Evolutionary conservation across 2,888 invertebrate genomes (phyloP).

Genomic region (Dryadula phaetusa): DNA sequence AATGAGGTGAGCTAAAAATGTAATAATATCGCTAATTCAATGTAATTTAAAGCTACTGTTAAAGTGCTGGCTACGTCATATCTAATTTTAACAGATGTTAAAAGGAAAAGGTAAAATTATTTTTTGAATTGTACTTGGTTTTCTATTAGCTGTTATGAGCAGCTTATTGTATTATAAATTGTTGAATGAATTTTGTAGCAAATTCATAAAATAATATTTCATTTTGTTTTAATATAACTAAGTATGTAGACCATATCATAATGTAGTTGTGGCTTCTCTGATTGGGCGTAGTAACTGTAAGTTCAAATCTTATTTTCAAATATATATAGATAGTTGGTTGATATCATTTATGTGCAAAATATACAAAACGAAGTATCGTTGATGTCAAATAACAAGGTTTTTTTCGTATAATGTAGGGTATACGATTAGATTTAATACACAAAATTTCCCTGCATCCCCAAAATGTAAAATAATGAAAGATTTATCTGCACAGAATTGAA

Average conservation of each 20-base stretch:
- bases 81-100: slow-evolving; percentile 21
- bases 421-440: too few relatives aligned
- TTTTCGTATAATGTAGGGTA: too few relatives aligned
- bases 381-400: too few relatives aligned
- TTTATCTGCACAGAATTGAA: not conserved
- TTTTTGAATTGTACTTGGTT: slow-evolving; percentile 6
- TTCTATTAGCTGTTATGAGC: not conserved
- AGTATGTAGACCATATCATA: not conserved
- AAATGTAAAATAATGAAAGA: too few relatives aligned
- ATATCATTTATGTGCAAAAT: too few relatives aligned
- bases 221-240: not conserved
- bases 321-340: too few relatives aligned
- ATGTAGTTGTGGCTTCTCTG: not conserved
- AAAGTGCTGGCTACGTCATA: slow-evolving; percentile 16
- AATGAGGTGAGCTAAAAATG: slow-evolving; percentile 31
- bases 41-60: slow-evolving; percentile 18
- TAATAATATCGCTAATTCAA: slow-evolving; percentile 21
- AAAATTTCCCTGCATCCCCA: too few relatives aligned
- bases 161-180: not conserved
- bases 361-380: too few relatives aligned
- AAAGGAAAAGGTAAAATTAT: slow-evolving; percentile 1
- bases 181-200: not conserved
- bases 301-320: too few relatives aligned
- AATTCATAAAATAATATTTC: not conserved
- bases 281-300: too few relatives aligned